Evolutionary conservation across 2,888 invertebrate species (phyloP), one percentile per base, ranked within the genome.

Genomic region (Mesorhabditis sp.): DNA sequence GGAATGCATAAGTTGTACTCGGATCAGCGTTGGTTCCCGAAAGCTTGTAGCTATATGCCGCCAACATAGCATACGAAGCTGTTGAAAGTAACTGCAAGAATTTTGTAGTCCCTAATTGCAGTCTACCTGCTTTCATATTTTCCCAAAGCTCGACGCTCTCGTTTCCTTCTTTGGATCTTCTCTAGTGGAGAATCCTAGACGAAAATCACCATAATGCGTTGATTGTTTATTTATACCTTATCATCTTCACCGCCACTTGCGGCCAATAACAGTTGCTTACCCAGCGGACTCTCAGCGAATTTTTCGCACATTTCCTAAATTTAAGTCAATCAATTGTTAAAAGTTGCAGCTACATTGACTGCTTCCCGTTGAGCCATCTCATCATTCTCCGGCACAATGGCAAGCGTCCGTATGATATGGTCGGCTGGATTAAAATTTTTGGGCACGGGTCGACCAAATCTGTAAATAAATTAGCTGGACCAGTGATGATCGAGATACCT

Each of bases 21-120:
- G 92, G 75, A 95, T 91, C 45, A 96, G 89, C 86, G 93, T 90
- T 0, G 95, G 95, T 84, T 96, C 95, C 85, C 95, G 92, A 68
- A 93, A 90, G 63, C 92, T 91, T 45, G 92, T 92, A 50, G 94
- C 88, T 91, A 92, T 93, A n/a, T 93, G 93, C 66, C 96, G 89
- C 94, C 94, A 94, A 4, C 95, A 88, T 0, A 97, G 91, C 0
- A 93, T 93, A 0, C 90, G 87, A 86, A 95, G 93, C 88, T 97
- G 96, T 70, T 91, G 91, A 71, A 90, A 91, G 92, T 94, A 95
- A 0, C 91, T 90, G 4, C 93, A 78, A 65, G 1, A 5, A 7
- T 6, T 67, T 58, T 45, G 13, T 66, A 41, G 50, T 41, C 4
- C 61, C 43, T 58, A n/a, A 50, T 13, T 50, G 7, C 58, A 13